Conservation (phyloP, 2,888 invertebrate species). For the Hetaerina titia region DNA sequence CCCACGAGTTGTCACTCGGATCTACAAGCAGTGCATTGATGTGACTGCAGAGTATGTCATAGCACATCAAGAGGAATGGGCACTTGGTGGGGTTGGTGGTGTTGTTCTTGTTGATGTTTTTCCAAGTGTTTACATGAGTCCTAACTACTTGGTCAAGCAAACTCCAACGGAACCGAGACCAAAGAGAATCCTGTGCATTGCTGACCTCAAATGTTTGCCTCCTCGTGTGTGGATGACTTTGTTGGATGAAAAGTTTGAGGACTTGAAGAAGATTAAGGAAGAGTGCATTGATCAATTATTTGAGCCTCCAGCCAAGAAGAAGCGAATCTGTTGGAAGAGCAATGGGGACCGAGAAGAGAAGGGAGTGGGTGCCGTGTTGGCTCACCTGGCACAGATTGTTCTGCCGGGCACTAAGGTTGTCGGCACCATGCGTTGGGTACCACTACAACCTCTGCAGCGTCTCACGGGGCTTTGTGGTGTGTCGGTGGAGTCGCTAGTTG, state of each 20-base stretch:
- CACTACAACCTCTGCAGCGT: slow-evolving; percentile 29
- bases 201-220: slow-evolving; percentile 48
- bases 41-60: slow-evolving; percentile 20
- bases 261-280: slow-evolving; percentile 35
- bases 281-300: neutral
- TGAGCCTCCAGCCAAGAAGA: neutral
- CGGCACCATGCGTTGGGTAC: slow-evolving; percentile 30
- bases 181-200: slow-evolving; percentile 52
- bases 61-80: slow-evolving; percentile 41
- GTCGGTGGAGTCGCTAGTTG: slow-evolving; percentile 33
- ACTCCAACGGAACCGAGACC: slow-evolving; percentile 12
- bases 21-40: slow-evolving; percentile 50
- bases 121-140: slow-evolving; percentile 42
- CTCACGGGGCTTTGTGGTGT: slow-evolving; percentile 15
- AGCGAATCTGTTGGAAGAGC: neutral
- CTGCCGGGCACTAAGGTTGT: slow-evolving; percentile 48
- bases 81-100: slow-evolving; percentile 1
- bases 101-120: slow-evolving; percentile 52
- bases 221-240: slow-evolving; percentile 48
- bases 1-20: slow-evolving; percentile 30
- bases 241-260: slow-evolving; percentile 43
- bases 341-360: slow-evolving; percentile 41
- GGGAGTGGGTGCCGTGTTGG: slow-evolving; percentile 49
- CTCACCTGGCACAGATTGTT: slow-evolving; percentile 52
- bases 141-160: slow-evolving; percentile 27